These are phyloP conservation scores for Aromia moschata DNA, from an alignment of 2,888 invertebrate species.

Conservation along the genomic window DNA sequence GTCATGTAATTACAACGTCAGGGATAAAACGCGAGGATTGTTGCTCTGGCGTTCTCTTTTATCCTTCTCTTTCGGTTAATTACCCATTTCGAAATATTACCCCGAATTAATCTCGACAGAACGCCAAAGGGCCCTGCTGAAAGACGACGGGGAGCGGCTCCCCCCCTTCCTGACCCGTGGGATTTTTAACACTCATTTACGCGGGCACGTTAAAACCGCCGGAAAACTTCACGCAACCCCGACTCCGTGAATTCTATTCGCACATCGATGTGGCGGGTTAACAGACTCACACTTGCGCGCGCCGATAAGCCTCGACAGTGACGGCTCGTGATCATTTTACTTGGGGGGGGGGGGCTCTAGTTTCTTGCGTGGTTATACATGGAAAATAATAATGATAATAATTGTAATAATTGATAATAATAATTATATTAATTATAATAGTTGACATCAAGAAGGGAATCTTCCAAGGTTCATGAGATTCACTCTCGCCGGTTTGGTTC, in stretches of 20 bases:
- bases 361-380: too few relatives aligned
- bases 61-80: neutral
- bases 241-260: conserved; percentile 18
- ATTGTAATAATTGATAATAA: too few relatives aligned
- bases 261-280: conserved; percentile 4
- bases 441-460: too few relatives aligned
- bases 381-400: too few relatives aligned
- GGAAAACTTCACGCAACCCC: conserved; percentile 19
- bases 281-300: conserved; percentile 1
- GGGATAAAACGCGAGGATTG: too few relatives aligned
- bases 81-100: conserved; percentile 2
- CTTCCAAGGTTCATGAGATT: too few relatives aligned
- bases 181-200: conserved; percentile 25
- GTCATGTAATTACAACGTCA: too few relatives aligned
- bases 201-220: conserved; percentile 12
- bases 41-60: too few relatives aligned
- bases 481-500: too few relatives aligned
- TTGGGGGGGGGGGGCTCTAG: too few relatives aligned
- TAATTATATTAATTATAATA: too few relatives aligned
- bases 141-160: neutral
- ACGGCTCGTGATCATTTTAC: too few relatives aligned
- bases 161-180: conserved; percentile 1
- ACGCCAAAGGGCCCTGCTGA: neutral
- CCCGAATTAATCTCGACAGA: conserved; percentile 5
- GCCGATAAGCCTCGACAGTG: neutral